Percentiles rank a stretch among this genome's conserved stretches.
These are phyloP conservation scores for Syngnathus scovelli DNA, from an alignment of 2,113 vertebrate genomes.

Conservation along the genomic window DNA sequence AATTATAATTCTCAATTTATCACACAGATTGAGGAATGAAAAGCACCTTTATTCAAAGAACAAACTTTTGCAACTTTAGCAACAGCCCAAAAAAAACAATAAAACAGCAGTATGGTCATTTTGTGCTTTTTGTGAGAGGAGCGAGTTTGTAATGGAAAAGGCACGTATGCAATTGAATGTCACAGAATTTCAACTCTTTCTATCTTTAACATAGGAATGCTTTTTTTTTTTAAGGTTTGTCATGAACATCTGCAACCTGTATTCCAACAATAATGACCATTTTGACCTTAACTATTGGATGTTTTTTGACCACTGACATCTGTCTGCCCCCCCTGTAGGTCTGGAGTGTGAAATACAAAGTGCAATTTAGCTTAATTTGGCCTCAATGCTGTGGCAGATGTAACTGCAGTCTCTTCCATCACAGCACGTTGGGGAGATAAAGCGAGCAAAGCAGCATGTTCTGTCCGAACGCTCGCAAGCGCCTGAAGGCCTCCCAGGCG, in stretches of 20 bases:
- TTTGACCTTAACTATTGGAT: background rate
- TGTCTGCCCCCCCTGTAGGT: too few relatives aligned
- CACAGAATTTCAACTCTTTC: background rate
- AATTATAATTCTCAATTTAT: conserved; percentile 1
- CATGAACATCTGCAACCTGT: background rate
- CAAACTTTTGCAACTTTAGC: conserved; percentile 23
- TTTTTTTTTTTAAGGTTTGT: conserved; percentile 39
- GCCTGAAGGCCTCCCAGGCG: conserved; percentile 83
- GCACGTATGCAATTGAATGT: conserved; percentile 41
- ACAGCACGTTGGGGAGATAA: conserved; percentile 77
- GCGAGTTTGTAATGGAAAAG: conserved; percentile 44
- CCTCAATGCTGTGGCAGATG: background rate
- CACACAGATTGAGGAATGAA: conserved; percentile 11
- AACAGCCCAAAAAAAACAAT: conserved; percentile 15
- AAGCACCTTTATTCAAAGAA: conserved; percentile 16
- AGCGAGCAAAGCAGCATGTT: conserved; percentile 91
- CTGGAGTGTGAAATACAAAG: background rate
- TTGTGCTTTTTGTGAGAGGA: conserved; percentile 24
- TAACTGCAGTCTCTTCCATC: conserved; percentile 17
- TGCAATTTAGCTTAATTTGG: conserved; percentile 15
- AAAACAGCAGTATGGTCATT: conserved; percentile 60
- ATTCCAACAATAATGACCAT: background rate
- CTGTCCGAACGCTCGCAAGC: conserved; percentile 84
- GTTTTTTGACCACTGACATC: background rate
- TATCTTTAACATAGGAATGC: conserved; percentile 20